These are phyloP conservation scores for Strix aluco DNA, from an alignment of 2,113 vertebrate species.

Conservation along the genomic window DNA sequence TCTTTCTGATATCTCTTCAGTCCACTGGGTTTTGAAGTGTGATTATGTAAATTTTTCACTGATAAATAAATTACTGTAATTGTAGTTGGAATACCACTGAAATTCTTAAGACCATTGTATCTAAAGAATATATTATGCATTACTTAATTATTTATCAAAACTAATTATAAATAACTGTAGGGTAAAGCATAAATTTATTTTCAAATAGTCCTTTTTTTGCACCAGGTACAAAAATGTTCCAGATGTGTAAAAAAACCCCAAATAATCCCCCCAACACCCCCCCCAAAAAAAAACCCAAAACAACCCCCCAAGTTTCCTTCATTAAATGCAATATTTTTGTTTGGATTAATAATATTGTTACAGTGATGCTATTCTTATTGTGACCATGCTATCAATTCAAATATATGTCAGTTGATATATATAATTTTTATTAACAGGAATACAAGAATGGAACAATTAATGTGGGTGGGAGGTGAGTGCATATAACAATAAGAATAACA, in stretches of 20 bases:
- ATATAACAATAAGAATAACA: background rate
- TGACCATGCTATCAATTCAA: background rate
- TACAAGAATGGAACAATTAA: background rate
- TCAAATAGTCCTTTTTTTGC: background rate
- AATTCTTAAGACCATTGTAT: too few species aligned
- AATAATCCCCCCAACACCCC: background rate
- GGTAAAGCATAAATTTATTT: too few species aligned
- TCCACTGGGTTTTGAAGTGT: too few species aligned
- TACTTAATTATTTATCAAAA: too few species aligned
- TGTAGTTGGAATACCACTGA: too few species aligned
- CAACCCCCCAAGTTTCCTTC: background rate
- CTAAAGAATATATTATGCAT: too few species aligned
- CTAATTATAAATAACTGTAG: too few species aligned
- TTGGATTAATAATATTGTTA: constrained; percentile 16
- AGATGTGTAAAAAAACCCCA: background rate
- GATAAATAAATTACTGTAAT: too few species aligned
- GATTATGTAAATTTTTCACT: too few species aligned
- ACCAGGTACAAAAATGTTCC: constrained; percentile 53
- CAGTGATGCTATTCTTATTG: background rate
- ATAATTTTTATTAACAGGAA: background rate
- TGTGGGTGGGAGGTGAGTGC: background rate
- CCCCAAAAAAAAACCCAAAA: background rate
- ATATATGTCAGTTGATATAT: background rate
- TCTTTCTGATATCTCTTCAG: too few species aligned
- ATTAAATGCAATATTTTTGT: constrained; percentile 10